Percentiles rank a stretch among this genome's conserved stretches.
Evolutionary conservation across 2,888 invertebrate species (phyloP).

Genomic region (Drosophila peninsularis): DNA sequence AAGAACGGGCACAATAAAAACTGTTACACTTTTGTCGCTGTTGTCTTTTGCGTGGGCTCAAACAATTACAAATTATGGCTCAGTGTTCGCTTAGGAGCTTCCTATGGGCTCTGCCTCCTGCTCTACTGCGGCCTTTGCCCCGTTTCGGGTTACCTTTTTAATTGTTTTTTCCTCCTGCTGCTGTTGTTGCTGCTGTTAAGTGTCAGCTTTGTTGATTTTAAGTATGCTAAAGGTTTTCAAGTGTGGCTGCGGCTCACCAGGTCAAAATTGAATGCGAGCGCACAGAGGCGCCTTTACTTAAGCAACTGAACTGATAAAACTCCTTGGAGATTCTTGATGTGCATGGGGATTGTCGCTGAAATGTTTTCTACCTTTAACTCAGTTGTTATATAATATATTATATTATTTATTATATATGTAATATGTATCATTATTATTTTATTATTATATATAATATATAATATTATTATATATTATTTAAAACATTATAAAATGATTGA

Average conservation of each 20-base stretch:
- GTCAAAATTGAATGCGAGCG: slow-evolving; percentile 51
- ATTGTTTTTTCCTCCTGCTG: slow-evolving; percentile 52
- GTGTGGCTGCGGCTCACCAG: slow-evolving; percentile 42
- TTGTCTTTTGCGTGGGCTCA: slow-evolving; percentile 73
- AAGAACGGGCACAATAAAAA: slow-evolving; percentile 44
- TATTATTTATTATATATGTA: too few relatives aligned
- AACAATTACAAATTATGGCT: slow-evolving; percentile 78
- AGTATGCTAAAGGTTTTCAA: slow-evolving; percentile 44
- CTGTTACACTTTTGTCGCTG: slow-evolving; percentile 61
- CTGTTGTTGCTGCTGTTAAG: slow-evolving; percentile 30
- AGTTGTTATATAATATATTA: not conserved
- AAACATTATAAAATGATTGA: too few relatives aligned
- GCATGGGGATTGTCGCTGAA: not conserved
- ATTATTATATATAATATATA: too few relatives aligned
- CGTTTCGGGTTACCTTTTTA: slow-evolving; percentile 66
- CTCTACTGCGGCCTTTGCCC: not conserved
- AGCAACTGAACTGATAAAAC: not conserved
- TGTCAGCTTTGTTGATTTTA: slow-evolving; percentile 57
- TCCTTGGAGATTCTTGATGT: not conserved
- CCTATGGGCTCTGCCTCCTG: not conserved
- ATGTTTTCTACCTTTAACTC: too few relatives aligned
- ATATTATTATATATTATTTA: too few relatives aligned
- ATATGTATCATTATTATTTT: too few relatives aligned
- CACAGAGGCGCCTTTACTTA: slow-evolving; percentile 22
- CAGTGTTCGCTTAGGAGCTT: slow-evolving; percentile 42